These are phyloP conservation scores for Felis chaus DNA, from an alignment of 2,113 vertebrate species.

Conservation along the genomic window DNA sequence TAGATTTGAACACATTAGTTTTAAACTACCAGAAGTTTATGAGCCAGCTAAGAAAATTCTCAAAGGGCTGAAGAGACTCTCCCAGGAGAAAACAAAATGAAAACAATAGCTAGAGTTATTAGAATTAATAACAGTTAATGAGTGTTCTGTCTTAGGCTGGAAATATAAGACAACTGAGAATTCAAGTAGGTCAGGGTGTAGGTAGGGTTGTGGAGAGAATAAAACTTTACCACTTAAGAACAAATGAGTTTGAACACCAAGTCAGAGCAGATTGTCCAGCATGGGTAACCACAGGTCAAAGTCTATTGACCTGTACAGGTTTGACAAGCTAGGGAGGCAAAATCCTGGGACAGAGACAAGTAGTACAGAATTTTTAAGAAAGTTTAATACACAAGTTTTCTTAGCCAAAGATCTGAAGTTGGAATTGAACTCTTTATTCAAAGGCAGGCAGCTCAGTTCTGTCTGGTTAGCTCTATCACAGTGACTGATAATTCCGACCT, in stretches of 20 bases:
- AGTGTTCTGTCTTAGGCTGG: background rate
- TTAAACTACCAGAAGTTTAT: slow-evolving; percentile 23
- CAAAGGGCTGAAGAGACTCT: background rate
- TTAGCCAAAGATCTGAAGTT: background rate
- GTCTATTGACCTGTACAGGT: background rate
- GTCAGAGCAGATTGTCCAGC: background rate
- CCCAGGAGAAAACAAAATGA: slow-evolving; percentile 9
- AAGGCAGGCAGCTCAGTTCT: background rate
- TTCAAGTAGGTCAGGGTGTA: background rate
- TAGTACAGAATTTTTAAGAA: background rate
- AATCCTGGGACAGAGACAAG: background rate
- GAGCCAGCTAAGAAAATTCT: slow-evolving; percentile 26
- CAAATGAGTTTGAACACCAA: background rate
- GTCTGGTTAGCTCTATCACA: background rate
- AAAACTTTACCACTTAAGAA: background rate
- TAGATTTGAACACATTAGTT: background rate
- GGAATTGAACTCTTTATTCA: background rate
- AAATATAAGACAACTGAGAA: background rate
- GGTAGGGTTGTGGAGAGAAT: background rate
- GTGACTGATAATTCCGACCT: background rate
- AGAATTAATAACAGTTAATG: background rate
- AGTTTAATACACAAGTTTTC: background rate
- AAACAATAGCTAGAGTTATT: background rate
- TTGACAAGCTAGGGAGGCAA: background rate
- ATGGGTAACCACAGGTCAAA: background rate